Base-by-base conservation (phyloP, 2,113 vertebrate species). In the Rafetus swinhoei region DNA sequence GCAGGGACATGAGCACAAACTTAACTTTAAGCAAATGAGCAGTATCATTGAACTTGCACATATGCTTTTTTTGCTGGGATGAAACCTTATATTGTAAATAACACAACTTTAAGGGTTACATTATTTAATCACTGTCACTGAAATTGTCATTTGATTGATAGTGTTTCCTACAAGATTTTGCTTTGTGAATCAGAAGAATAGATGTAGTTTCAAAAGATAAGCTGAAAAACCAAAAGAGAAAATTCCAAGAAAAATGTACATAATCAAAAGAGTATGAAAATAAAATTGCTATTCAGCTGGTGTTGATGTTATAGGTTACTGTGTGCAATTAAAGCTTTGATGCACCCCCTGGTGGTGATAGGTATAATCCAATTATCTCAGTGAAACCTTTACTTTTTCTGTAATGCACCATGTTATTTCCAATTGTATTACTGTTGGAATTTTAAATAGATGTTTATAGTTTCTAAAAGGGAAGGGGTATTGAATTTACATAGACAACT, bases 301-400 rank as follows among this genome's bases (percentile, higher is more conserved):
- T 86, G 74, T 85, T 80, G 88, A 50, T 74, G 2, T 54, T 52
- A 4, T 13, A 1, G 2, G 4, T 16, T 74, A 4, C 50, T 1
- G 21, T 60, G 55, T 25, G n/a, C 7, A 11, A 1, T 0, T 57
- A 25, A 52, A 24, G 80, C 60, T 74, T 65, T 81, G 69, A 4
- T 87, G 1, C 56, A 86, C 53, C 53, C 88, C 88, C 92, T 74
- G 80, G 79, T 82, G 65, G 32, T 52, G 65, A 4, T 53, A 4
- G 0, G 21, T 24, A 2, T 10, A 13, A 56, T 25, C 55, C n/a
- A 55, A 5, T 1, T 62, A 25, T 50, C 39, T 25, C 39, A 77
- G 25, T 69, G n/a, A 35, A 54, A 4, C 9, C 25, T 29, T 0
- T 3, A 65, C 0, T 59, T 1, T 62, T 39, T 56, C 1, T n/a